Evolutionary conservation across 2,888 invertebrate species (phyloP), one percentile per base, ranked within the genome.

Genomic region (Drosophila tripunctata): DNA sequence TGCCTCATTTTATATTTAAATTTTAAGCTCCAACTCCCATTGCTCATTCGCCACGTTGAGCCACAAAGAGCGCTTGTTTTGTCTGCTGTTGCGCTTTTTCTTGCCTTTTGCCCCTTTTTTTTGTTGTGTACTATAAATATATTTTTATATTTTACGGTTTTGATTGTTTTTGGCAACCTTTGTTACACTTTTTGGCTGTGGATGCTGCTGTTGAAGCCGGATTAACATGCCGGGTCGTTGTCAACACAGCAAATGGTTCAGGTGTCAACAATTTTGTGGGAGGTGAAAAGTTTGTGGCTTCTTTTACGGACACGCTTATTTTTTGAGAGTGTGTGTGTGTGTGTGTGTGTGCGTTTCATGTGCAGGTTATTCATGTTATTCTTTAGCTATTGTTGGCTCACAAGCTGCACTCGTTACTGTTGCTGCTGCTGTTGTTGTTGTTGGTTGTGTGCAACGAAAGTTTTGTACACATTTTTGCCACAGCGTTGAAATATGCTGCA

Each of bases 201-300:
- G 51, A 17, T 47, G 56, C 27, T 45, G 43, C 40, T 54, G 52
- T 41, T 43, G 50, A 33, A 21, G 47, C 41, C 52, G 72, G 71
- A 70, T 72, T 70, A 75, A 70, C 71, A 75, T 65, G 56, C 60
- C 65, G 82, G 65, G 72, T 70, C 57, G 78, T 80, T 80, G 87
- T 80, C 80, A 86, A 77, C 80, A 77, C 80, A 64, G 80, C 60
- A 68, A 83, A 74, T 70, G 81, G 87, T 86, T 71, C 66, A 81
- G 87, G 81, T 81, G 81, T 87, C 84, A 84, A 80, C 86, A 81
- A 84, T 71, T 80, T 72, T 72, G 61, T 75, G 67, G 84, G 64
- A 62, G 62, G n/a, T n/a, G n/a, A n/a, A 74, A 80, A 87, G 72
- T 78, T 84, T 81, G 87, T 63, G 87, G 81, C 75, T 81, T 67